phyloP scores from a whole-genome alignment of 1,140 invertebrate species.

The Acromyrmex charruanus region DNA sequence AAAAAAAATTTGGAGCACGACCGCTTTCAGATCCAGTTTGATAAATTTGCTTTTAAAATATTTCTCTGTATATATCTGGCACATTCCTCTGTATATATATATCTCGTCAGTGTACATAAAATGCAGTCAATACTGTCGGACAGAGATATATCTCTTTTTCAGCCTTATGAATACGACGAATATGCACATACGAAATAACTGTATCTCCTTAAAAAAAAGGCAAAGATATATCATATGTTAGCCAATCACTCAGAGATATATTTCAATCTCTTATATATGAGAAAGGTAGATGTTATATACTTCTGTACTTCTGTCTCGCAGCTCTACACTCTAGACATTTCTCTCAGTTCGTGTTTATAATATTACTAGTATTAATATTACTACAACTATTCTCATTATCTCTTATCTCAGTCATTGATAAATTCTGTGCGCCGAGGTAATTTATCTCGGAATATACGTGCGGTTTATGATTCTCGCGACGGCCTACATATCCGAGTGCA shows the following conservation, averaged over 20 bases:
- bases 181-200: slow-evolving; percentile 14
- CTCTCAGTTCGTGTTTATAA: background rate
- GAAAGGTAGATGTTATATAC: background rate
- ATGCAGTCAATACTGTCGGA: slow-evolving; percentile 39
- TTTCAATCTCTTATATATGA: background rate
- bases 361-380: no score
- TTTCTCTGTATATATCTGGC: slow-evolving; percentile 4
- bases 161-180: slow-evolving; percentile 1
- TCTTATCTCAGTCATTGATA: background rate
- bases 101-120: slow-evolving; percentile 23
- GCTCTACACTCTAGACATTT: slow-evolving; percentile 2
- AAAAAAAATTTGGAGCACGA: background rate
- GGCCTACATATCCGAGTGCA: slow-evolving; percentile 71
- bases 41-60: slow-evolving; percentile 36
- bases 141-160: slow-evolving; percentile 34
- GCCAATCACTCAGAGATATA: background rate
- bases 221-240: slow-evolving; percentile 11
- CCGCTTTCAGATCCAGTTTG: slow-evolving; percentile 17
- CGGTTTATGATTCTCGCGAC: slow-evolving; percentile 26
- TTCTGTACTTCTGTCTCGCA: background rate
- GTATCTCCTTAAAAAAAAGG: slow-evolving; percentile 23
- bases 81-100: background rate
- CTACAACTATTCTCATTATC: slow-evolving; percentile 8
- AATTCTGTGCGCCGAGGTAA: background rate
- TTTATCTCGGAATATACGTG: slow-evolving; percentile 12